Conservation (phyloP, 1,140 invertebrate species). For the Aphelenchoides avenae region DNA sequence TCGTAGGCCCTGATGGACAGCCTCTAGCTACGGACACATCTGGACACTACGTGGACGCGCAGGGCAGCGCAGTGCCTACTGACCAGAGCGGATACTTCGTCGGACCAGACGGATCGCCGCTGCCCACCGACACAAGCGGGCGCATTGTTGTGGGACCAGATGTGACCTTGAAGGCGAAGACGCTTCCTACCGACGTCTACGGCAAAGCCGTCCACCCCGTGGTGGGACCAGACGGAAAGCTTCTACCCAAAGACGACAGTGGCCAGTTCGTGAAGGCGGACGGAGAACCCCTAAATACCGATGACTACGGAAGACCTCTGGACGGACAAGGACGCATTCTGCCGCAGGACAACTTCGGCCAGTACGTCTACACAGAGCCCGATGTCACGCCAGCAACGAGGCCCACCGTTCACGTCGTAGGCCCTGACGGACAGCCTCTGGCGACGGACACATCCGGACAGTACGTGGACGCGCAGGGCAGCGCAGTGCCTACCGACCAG, state of each 20-base stretch:
- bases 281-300: conserved; percentile 11
- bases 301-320: conserved; percentile 3
- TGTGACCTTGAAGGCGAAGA: no score
- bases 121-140: conserved; percentile 6
- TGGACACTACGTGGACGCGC: conserved; percentile 25
- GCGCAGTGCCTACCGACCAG: conserved; percentile 20
- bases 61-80: conserved; percentile 26
- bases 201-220: conserved; percentile 46
- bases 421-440: conserved; percentile 38
- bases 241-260: not conserved
- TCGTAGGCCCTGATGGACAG: conserved; percentile 41
- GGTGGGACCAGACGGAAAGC: conserved; percentile 15
- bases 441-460: conserved; percentile 33
- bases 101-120: conserved; percentile 6
- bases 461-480: conserved; percentile 23
- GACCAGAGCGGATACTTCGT: conserved; percentile 15
- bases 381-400: no score
- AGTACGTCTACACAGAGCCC: conserved; percentile 38
- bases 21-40: conserved; percentile 36
- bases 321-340: conserved; percentile 28
- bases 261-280: not conserved
- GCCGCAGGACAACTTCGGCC: conserved; percentile 29
- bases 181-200: conserved; percentile 41
- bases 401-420: conserved; percentile 32
- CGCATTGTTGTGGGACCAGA: no score